Base-by-base conservation (phyloP, 1,140 invertebrate genomes). In the Geopemphigus sp. region DNA sequence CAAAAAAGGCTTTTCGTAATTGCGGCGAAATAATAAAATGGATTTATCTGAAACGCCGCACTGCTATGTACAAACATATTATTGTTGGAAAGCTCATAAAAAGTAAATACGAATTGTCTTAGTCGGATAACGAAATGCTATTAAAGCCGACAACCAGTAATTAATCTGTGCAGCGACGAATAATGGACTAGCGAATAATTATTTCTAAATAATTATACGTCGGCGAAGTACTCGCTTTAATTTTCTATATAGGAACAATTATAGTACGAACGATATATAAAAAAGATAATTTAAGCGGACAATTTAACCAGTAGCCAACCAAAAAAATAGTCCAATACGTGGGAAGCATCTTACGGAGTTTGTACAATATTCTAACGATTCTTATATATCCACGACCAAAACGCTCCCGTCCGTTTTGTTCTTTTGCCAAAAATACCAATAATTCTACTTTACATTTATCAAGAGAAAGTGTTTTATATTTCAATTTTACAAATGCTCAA, bases 311-410 rank as follows among this genome's bases (percentile, higher is more conserved):
- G 61, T n/a, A 32, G 26, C 61, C 26, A 32, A 10, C 19, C 29
- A 64, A 64, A 64, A 63, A 64, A 64, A 39, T 32, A 32, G 19
- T 64, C 19, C 61, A 64, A 29, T 29, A 64, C 26, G 61, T 64
- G 61, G 61, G 61, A 64, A 64, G 61, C 0, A 26, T 39, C 61
- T 64, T 64, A 32, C 61, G 19, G 19, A 6, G 32, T 32, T 64
- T 29, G 19, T 17, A 32, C 29, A 64, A 11, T 32, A 19, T 64
- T 64, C 19, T 32, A 4, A 64, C 61, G 3, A n/a, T 64, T 64
- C 17, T 32, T 32, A 64, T 32, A 8, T 29, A 26, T 1, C 29
- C 26, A n/a, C n/a, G 17, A 39, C 19, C 29, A 14, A 29, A n/a
- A 32, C 14, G 12, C 17, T 12, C 19, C 8, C 17, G 11, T n/a